Conservation (phyloP, 2,113 vertebrate species). For the Holacanthus passer region DNA sequence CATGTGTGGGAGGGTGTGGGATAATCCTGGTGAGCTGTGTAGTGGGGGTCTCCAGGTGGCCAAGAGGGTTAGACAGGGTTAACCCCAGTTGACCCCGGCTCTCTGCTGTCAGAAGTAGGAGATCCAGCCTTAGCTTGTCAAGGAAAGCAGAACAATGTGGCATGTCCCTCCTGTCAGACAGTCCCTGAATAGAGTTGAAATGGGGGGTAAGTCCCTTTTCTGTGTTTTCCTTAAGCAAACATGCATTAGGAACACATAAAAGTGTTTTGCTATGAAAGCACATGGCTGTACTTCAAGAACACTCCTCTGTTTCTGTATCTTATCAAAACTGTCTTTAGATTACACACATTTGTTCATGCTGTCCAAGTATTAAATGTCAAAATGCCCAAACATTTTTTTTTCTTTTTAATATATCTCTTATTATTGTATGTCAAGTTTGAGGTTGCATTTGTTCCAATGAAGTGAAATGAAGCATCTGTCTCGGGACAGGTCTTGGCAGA, state of each 20-base stretch:
- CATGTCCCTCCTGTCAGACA: conserved; percentile 41
- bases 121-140: conserved; percentile 57
- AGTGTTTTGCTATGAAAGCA: neutral
- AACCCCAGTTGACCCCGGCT: conserved; percentile 77
- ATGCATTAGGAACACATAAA: neutral
- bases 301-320: neutral
- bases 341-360: conserved; percentile 12
- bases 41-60: conserved; percentile 74
- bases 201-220: neutral
- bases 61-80: conserved; percentile 69
- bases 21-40: conserved; percentile 65
- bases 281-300: neutral
- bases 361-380: conserved; percentile 31
- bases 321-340: neutral
- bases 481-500: conserved; percentile 43
- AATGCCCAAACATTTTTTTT: conserved; percentile 14
- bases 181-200: conserved; percentile 15
- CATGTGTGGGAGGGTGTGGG: conserved; percentile 62
- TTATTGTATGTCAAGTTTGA: conserved; percentile 36
- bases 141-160: conserved; percentile 63
- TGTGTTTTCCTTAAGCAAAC: conserved; percentile 16
- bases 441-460: conserved; percentile 46
- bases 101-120: conserved; percentile 60
- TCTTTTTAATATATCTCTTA: neutral
- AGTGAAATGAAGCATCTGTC: conserved; percentile 41